phyloP scores from a whole-genome alignment of 2,888 invertebrate genomes.

The Ormyrus pomaceus region DNA sequence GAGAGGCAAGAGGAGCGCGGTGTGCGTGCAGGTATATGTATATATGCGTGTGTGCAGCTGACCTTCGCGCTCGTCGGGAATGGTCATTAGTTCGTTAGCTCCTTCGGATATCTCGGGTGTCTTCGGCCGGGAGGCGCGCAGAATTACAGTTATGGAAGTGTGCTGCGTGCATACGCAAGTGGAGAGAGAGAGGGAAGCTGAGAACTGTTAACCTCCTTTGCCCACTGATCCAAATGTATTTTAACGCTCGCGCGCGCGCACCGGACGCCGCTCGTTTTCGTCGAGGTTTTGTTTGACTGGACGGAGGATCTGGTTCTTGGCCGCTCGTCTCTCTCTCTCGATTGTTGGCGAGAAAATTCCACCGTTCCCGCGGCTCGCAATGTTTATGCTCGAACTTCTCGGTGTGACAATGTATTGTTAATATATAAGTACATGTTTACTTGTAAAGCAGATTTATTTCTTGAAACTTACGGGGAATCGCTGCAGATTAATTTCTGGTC shows the following conservation, averaged over 20 bases:
- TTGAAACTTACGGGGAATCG: too few species aligned
- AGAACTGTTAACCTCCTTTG: conserved; percentile 17
- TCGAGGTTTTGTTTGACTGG: too few species aligned
- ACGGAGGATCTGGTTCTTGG: too few species aligned
- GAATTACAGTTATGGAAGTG: conserved; percentile 36
- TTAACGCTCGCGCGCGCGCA: too few species aligned
- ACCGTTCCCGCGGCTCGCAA: too few species aligned
- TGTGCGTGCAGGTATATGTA: background rate
- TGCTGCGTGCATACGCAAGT: background rate
- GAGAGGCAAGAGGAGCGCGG: background rate
- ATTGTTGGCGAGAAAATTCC: too few species aligned
- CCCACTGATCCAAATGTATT: conserved; percentile 13
- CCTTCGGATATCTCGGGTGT: background rate
- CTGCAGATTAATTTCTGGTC: too few species aligned
- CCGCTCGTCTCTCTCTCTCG: too few species aligned
- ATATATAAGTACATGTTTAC: background rate
- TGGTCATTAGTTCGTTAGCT: conserved; percentile 48
- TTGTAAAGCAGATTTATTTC: too few species aligned
- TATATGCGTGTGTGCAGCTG: background rate
- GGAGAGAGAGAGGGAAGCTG: background rate
- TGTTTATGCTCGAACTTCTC: too few species aligned
- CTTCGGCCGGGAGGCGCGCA: background rate
- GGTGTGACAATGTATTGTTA: background rate
- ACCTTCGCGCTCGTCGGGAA: conserved; percentile 25
- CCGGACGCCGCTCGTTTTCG: too few species aligned